phyloP scores from a whole-genome alignment of 1,140 invertebrate genomes.

The Wasmannia auropunctata region DNA sequence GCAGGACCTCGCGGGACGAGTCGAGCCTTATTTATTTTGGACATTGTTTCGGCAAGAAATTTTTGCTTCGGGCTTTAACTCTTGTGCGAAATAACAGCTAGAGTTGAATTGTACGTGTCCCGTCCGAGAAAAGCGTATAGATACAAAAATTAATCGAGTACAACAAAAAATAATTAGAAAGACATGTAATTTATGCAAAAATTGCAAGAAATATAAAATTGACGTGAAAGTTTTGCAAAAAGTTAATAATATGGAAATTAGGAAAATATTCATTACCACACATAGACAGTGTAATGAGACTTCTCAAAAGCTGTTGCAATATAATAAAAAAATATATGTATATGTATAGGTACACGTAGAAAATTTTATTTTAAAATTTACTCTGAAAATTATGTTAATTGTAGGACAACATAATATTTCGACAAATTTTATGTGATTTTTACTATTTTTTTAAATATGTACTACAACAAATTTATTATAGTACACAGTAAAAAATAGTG shows the following conservation, averaged over 20 bases:
- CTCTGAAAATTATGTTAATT: no score
- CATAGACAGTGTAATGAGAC: background rate
- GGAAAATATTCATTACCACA: background rate
- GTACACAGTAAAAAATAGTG: no score
- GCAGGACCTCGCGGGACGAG: conserved; percentile 19
- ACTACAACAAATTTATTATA: no score
- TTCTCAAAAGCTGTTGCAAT: no score
- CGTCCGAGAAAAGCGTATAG: background rate
- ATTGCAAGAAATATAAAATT: background rate
- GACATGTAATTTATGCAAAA: background rate
- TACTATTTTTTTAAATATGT: no score
- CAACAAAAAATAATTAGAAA: background rate
- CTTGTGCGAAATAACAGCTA: background rate
- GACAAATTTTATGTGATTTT: no score
- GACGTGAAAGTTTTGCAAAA: background rate
- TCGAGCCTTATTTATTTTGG: conserved; percentile 43
- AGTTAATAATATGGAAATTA: background rate
- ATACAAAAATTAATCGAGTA: background rate
- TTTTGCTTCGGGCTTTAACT: conserved; percentile 7
- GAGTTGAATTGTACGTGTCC: background rate
- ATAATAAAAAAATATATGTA: no score
- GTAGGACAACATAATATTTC: no score
- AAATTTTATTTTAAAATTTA: no score
- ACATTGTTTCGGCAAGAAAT: conserved; percentile 16
- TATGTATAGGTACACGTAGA: no score